phyloP scores from a whole-genome alignment of 2,888 invertebrate species.

The Eilema caniola region DNA sequence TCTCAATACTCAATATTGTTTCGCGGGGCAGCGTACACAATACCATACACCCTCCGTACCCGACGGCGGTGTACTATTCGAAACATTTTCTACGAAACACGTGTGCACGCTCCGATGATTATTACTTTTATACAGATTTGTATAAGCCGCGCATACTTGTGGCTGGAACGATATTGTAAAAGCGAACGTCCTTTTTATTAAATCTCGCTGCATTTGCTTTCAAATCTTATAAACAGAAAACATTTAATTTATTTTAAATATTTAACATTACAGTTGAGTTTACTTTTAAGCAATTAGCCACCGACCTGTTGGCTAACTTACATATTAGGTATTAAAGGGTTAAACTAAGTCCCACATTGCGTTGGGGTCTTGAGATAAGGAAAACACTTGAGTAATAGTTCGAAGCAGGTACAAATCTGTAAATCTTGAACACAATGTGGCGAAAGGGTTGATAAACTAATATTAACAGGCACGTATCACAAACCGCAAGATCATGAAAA shows the following conservation, averaged over 20 bases:
- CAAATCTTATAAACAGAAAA: slow-evolving; percentile 16
- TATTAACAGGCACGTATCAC: slow-evolving; percentile 81
- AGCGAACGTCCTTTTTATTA: slow-evolving; percentile 37
- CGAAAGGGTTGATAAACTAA: slow-evolving; percentile 81
- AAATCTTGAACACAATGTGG: slow-evolving; percentile 75
- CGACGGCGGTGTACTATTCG: slow-evolving; percentile 64
- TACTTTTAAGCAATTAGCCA: slow-evolving; percentile 1
- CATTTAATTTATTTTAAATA: no score
- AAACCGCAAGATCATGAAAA: slow-evolving; percentile 86
- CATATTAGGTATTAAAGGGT: slow-evolving; percentile 16
- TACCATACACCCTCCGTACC: slow-evolving; percentile 47
- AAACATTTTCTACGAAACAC: slow-evolving; percentile 72
- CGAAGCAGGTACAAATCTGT: slow-evolving; percentile 65
- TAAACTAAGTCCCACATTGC: slow-evolving; percentile 31
- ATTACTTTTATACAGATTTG: slow-evolving; percentile 72
- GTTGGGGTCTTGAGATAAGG: slow-evolving; percentile 43
- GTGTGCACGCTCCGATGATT: slow-evolving; percentile 79
- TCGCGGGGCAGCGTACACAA: slow-evolving; percentile 59
- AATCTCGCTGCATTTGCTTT: slow-evolving; percentile 31
- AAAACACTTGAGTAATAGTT: slow-evolving; percentile 57
- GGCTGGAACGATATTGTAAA: slow-evolving; percentile 37
- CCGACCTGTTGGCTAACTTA: slow-evolving; percentile 5
- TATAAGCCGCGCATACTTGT: slow-evolving; percentile 43
- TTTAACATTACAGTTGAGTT: background rate
- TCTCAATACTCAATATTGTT: slow-evolving; percentile 82